Base-by-base conservation (phyloP, 2,888 invertebrate genomes). In the Cephus spinipes region DNA sequence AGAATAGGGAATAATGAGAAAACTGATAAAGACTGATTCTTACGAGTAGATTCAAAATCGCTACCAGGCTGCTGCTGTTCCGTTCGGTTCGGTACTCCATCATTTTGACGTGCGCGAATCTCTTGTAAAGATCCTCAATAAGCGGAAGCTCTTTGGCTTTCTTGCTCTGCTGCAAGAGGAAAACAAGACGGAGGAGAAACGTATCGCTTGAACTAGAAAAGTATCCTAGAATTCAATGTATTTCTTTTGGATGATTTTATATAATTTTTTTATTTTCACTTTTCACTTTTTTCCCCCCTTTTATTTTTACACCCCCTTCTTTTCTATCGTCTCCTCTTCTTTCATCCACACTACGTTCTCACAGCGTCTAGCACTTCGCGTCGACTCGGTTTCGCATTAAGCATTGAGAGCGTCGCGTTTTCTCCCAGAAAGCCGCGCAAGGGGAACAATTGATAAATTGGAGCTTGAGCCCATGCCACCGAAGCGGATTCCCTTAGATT, bases 51-150 rank as follows among this genome's bases (percentile, higher is more conserved):
- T 36, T 74, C 75, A 34, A 30, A 76, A 77, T 40, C 75, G 9
- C 75, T 55, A 1, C 15, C 75, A 31, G n/a, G 32, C 15, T 40
- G 15, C 75, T 75, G 30, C 40, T 36, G 3, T 76, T 35, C 11
- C 75, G 31, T 35, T n/a, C 76, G 36, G 71, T 68, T 76, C 79
- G 81, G 82, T 81, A 82, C 84, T 85, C 82, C 83, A 85, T 85
- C 85, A 85, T 83, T 85, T 82, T 82, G 85, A 85, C 84, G 79
- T 80, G 73, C 79, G 79, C 81, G 85, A 85, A 83, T 83, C 83
- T 81, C 85, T 83, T 83, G 81, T 85, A 86, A 87, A 85, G 85
- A 85, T 85, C 83, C 86, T 84, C 85, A 84, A 85, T 86, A 86
- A 87, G 84, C 86, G 84, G 81, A 74, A 74, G 71, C 79, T 81